These are phyloP conservation scores for Drosophila quasianomalipes DNA, from an alignment of 2,888 invertebrate species.

Conservation along the genomic window DNA sequence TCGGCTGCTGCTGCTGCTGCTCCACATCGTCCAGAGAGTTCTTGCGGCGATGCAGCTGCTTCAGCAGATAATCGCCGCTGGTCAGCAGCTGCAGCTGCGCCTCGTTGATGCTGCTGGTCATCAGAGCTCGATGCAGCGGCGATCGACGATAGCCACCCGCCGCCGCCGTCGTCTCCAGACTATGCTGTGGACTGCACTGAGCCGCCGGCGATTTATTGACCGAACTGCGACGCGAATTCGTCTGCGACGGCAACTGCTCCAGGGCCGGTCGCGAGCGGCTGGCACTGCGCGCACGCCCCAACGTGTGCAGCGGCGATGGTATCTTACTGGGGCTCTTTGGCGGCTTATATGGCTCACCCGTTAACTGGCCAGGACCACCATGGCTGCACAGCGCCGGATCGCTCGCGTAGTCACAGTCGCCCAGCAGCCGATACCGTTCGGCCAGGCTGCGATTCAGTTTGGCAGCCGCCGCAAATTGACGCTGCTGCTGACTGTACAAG, in stretches of 20 bases:
- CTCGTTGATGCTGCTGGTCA: conserved; percentile 85
- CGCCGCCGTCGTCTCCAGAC: conserved; percentile 56
- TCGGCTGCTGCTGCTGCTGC: conserved; percentile 26
- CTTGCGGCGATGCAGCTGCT: conserved; percentile 84
- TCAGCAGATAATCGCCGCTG: conserved; percentile 82
- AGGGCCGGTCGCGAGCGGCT: conserved; percentile 84
- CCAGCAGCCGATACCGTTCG: conserved; percentile 82
- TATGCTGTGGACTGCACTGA: conserved; percentile 84
- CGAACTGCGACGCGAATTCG: conserved; percentile 84
- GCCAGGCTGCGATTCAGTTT: conserved; percentile 79
- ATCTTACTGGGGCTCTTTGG: conserved; percentile 89
- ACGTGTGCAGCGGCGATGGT: conserved; percentile 91
- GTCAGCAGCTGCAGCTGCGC: conserved; percentile 83
- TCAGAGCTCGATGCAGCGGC: conserved; percentile 78
- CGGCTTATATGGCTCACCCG: conserved; percentile 76
- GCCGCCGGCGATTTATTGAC: conserved; percentile 82
- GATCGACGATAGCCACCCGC: conserved; percentile 64
- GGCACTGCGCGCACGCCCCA: conserved; percentile 86
- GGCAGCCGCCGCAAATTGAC: conserved; percentile 63
- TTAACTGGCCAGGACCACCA: conserved; percentile 31
- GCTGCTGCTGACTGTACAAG: conserved; percentile 65
- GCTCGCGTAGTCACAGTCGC: conserved; percentile 84
- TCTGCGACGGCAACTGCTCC: conserved; percentile 68
- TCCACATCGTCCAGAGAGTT: conserved; percentile 84
- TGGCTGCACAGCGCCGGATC: conserved; percentile 82